Conservation (phyloP, 2,797 vertebrate genomes). For the Crenichthys baileyi region DNA sequence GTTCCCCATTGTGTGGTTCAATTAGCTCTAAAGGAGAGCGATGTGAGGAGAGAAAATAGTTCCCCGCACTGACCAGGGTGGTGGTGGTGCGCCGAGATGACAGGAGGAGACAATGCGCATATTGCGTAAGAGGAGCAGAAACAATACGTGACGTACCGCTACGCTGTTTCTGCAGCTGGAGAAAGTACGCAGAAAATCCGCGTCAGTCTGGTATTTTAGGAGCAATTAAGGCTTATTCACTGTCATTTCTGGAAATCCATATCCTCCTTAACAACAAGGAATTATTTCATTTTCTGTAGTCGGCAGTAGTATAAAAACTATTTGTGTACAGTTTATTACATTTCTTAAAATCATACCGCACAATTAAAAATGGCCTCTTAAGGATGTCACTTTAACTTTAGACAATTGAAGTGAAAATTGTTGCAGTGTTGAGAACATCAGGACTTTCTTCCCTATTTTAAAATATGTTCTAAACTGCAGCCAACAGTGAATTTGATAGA, state of each 20-base stretch:
- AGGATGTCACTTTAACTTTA: no score
- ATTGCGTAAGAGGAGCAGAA: slow-evolving; percentile 30
- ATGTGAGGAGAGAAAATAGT: slow-evolving; percentile 17
- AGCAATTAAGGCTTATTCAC: not conserved
- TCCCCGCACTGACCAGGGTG: slow-evolving; percentile 34
- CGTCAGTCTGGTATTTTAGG: not conserved
- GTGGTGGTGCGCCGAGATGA: slow-evolving; percentile 47
- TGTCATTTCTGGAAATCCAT: not conserved
- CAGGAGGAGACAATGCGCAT: slow-evolving; percentile 53
- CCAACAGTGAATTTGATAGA: no score
- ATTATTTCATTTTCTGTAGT: not conserved
- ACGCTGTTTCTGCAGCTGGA: not conserved
- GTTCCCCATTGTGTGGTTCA: slow-evolving; percentile 76
- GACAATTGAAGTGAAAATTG: not conserved
- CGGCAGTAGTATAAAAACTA: not conserved
- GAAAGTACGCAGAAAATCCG: not conserved
- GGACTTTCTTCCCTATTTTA: not conserved
- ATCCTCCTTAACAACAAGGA: not conserved
- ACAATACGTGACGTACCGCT: slow-evolving; percentile 32
- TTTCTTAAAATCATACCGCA: not conserved
- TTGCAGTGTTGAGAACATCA: not conserved
- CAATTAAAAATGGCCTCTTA: no score
- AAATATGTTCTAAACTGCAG: not conserved
- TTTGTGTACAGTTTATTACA: not conserved
- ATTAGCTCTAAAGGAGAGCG: slow-evolving; percentile 14